Evolutionary conservation across 1,140 invertebrate species (phyloP).

Genomic region (Hylaeus volcanicus): DNA sequence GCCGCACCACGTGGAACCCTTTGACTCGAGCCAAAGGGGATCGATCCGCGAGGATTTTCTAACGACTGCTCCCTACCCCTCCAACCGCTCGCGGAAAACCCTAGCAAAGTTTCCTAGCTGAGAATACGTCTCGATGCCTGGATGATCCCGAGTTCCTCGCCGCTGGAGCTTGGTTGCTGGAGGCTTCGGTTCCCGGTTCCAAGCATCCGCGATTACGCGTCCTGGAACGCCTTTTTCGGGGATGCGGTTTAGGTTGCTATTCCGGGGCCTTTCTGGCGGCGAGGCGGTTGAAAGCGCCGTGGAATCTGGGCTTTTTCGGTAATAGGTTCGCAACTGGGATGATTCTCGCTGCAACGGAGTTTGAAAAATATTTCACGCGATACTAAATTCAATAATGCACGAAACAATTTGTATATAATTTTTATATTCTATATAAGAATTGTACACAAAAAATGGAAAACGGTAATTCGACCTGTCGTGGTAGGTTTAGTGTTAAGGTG

Average conservation of each 20-base stretch:
- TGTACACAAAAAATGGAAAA: no score
- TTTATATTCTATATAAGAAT: no score
- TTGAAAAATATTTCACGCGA: no score
- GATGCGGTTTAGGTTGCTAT: background rate
- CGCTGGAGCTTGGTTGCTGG: background rate
- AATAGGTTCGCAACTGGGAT: background rate
- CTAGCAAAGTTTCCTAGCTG: slow-evolving; percentile 1
- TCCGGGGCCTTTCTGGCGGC: background rate
- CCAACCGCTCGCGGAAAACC: slow-evolving; percentile 1
- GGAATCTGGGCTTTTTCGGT: background rate
- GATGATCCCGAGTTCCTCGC: no score
- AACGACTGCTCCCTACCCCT: slow-evolving; percentile 38
- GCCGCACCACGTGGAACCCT: slow-evolving; percentile 2
- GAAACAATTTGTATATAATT: no score
- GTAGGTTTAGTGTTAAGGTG: no score
- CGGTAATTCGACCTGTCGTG: no score
- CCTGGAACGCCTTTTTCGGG: background rate
- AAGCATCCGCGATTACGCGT: background rate
- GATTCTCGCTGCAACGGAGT: background rate
- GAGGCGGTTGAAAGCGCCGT: background rate
- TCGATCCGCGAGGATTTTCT: slow-evolving; percentile 56
- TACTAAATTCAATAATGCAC: no score
- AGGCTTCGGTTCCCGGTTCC: background rate
- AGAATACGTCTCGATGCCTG: no score
- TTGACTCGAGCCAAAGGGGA: slow-evolving; percentile 47